Conservation (phyloP, 2,113 vertebrate species). For the Synchiropus splendidus region DNA sequence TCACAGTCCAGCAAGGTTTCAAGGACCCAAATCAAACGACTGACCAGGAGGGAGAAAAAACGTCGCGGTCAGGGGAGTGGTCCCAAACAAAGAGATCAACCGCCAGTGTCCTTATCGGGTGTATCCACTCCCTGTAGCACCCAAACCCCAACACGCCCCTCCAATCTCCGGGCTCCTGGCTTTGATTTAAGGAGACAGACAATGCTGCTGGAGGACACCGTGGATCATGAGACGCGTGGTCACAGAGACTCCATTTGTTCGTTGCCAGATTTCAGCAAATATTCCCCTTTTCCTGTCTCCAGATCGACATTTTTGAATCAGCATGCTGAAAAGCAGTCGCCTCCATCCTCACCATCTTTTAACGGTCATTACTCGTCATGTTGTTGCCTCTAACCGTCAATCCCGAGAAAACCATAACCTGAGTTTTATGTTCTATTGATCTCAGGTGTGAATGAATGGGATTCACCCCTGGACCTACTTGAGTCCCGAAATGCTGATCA, state of each 20-base stretch:
- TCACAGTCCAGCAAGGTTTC: conserved; percentile 82
- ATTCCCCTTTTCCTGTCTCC: conserved; percentile 12
- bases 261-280: conserved; percentile 18
- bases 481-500: conserved; percentile 75
- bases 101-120: conserved; percentile 10
- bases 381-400: background rate
- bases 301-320: conserved; percentile 26
- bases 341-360: background rate
- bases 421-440: conserved; percentile 1
- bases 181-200: conserved; percentile 32
- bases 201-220: conserved; percentile 37
- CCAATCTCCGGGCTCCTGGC: conserved; percentile 16
- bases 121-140: conserved; percentile 7
- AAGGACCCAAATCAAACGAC: conserved; percentile 80
- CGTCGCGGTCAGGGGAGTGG: conserved; percentile 50
- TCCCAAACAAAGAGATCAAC: conserved; percentile 12
- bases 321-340: conserved; percentile 9
- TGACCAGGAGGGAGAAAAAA: conserved; percentile 82
- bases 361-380: background rate
- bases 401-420: background rate
- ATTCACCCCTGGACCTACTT: conserved; percentile 77
- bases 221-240: conserved; percentile 3
- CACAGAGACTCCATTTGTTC: conserved; percentile 22
- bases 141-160: conserved; percentile 11
- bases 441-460: conserved; percentile 45